Evolutionary conservation across 2,797 vertebrate species (phyloP), one percentile per base, ranked within the genome.

Genomic region (Poliocrania exsul): DNA sequence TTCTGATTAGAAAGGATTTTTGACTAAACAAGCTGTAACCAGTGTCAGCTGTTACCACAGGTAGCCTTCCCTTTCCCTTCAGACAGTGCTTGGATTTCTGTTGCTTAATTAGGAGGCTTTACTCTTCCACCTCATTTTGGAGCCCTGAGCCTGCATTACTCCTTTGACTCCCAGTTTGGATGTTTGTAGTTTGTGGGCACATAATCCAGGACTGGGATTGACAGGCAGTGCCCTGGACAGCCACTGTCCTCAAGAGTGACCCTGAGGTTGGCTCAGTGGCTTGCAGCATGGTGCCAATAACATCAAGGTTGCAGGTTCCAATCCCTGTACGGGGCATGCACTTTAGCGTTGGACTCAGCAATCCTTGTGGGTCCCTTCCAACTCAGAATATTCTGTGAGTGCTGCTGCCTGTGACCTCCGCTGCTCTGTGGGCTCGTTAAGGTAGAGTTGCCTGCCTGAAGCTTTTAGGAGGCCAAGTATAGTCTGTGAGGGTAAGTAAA

Each of bases 11-110:
- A 38, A 81, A 49, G 21, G 23, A 58, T 54, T 56, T 64, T 33
- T 61, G 31, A 51, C 31, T 62, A 21, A 65, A 64, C 8, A 77
- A 66, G 69, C 56, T 1, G 0, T 66, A 42, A 61, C 23, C 23
- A 1, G 0, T 35, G 28, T 4, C 16, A 3, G 13, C 11, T 62
- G 62, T 56, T 74, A 28, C 1, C 9, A 12, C 10, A 3, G 6
- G 6, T 6, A 28, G 31, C 54, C 13, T 49, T 73, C 25, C 56
- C 10, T 54, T 80, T 31, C 53, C 37, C 25, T 87, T 75, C 38
- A 65, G 35, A 44, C 25, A 23, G 33, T 18, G 13, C 7, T 42
- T 69, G 69, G 58, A 56, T 61, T 95, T 73, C 51, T 54, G 31
- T 11, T 65, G 33, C 19, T 38, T 28, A 31, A 13, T 20, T 7